Evolutionary conservation across 2,797 vertebrate species (phyloP).

Genomic region (Anniella stebbinsi): DNA sequence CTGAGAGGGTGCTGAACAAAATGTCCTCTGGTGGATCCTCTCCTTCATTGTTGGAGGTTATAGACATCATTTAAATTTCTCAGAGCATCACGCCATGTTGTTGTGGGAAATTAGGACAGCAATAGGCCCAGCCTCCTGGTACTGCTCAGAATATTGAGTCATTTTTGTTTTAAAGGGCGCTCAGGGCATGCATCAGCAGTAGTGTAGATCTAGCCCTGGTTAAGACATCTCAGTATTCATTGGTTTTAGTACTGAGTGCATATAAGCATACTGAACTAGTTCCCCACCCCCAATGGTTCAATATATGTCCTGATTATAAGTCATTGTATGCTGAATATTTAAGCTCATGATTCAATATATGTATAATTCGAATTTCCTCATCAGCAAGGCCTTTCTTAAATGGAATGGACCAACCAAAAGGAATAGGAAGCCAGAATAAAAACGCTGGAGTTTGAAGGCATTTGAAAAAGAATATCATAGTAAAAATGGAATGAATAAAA

Average conservation of each 20-base stretch:
- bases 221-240: too few species aligned
- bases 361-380: neutral
- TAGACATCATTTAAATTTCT: neutral
- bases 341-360: neutral
- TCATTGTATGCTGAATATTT: neutral
- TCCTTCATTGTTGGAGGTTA: neutral
- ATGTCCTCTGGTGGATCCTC: neutral
- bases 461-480: neutral
- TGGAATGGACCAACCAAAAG: neutral
- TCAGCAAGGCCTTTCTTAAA: neutral
- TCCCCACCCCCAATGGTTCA: neutral
- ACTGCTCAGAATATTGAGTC: neutral
- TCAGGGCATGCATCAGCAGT: too few species aligned
- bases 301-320: neutral
- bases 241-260: neutral
- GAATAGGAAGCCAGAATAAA: neutral
- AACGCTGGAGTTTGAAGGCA: neutral
- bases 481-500: neutral
- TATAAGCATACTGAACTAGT: neutral
- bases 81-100: neutral
- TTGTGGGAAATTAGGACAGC: neutral
- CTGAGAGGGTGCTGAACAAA: neutral
- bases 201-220: too few species aligned
- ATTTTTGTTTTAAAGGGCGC: neutral
- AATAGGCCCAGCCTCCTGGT: too few species aligned